phyloP scores from a whole-genome alignment of 2,888 invertebrate species.

The Dasypolia templi region DNA sequence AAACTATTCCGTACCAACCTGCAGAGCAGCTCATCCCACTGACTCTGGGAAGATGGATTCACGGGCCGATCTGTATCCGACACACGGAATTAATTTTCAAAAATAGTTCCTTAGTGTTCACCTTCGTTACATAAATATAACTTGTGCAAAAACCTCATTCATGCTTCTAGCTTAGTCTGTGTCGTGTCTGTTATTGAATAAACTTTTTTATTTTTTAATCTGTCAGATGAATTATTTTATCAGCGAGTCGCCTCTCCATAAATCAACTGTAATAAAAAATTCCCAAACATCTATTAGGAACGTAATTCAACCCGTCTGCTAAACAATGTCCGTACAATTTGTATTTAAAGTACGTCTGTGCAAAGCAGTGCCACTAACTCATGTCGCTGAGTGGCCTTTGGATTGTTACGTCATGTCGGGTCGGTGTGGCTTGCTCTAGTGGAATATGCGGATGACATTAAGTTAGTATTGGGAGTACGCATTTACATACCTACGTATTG shows the following conservation, averaged over 20 bases:
- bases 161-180: too few relatives aligned
- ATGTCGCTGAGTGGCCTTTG: constrained; percentile 57
- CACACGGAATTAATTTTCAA: too few relatives aligned
- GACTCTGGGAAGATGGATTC: too few relatives aligned
- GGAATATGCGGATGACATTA: constrained; percentile 51
- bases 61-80: too few relatives aligned
- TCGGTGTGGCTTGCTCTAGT: constrained; percentile 50
- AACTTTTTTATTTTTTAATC: too few relatives aligned
- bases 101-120: too few relatives aligned
- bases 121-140: too few relatives aligned
- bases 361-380: constrained; percentile 52
- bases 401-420: constrained; percentile 53
- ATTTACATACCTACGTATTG: neutral
- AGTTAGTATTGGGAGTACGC: constrained; percentile 35
- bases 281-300: constrained; percentile 40
- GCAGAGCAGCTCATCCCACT: too few relatives aligned
- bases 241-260: neutral
- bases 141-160: too few relatives aligned
- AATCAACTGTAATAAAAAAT: constrained; percentile 22
- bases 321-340: constrained; percentile 54
- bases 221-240: constrained; percentile 4
- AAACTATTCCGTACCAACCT: too few relatives aligned
- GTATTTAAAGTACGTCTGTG: constrained; percentile 62
- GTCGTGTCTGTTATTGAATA: too few relatives aligned
- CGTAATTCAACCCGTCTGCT: constrained; percentile 41